A percentile compares a stretch with the other conserved stretches of the same genome.
phyloP scores from a whole-genome alignment of 2,797 vertebrate species.

The Notolabrus celidotus region DNA sequence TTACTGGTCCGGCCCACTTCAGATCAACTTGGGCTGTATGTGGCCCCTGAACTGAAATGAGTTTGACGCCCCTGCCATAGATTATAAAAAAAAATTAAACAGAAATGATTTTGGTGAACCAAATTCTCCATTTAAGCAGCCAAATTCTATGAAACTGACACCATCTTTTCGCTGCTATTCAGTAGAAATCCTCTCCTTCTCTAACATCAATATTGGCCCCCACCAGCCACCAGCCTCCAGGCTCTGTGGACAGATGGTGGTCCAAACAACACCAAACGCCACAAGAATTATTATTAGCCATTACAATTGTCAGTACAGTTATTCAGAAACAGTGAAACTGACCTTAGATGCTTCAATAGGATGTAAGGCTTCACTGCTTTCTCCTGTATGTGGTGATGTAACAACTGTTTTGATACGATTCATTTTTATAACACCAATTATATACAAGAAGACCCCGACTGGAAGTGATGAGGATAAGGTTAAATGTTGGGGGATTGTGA shows the following conservation, averaged over 20 bases:
- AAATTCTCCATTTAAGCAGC: no score
- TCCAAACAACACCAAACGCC: slow-evolving; percentile 45
- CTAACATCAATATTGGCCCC: slow-evolving; percentile 33
- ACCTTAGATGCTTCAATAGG: not conserved
- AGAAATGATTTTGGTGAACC: not conserved
- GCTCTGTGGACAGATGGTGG: slow-evolving; percentile 57
- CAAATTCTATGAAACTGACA: not conserved
- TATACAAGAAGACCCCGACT: not conserved
- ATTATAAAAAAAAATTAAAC: no score
- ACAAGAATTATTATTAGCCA: slow-evolving; percentile 41
- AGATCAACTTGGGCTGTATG: no score
- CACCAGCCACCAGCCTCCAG: slow-evolving; percentile 41
- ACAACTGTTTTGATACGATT: not conserved
- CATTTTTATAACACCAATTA: slow-evolving; percentile 16
- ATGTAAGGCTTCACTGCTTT: not conserved
- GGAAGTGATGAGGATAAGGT: slow-evolving; percentile 1
- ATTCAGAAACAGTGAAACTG: not conserved
- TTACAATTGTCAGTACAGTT: slow-evolving; percentile 30
- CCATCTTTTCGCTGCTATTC: slow-evolving; percentile 13
- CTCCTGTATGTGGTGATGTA: not conserved
- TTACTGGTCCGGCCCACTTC: no score
- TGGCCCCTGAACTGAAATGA: no score
- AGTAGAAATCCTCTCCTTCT: slow-evolving; percentile 19
- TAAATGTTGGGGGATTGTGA: slow-evolving; percentile 26
- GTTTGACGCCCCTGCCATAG: no score